Percentiles rank a stretch among this genome's conserved stretches.
These are phyloP conservation scores for Ophion ventricosus DNA, from an alignment of 2,888 invertebrate genomes.

Conservation along the genomic window DNA sequence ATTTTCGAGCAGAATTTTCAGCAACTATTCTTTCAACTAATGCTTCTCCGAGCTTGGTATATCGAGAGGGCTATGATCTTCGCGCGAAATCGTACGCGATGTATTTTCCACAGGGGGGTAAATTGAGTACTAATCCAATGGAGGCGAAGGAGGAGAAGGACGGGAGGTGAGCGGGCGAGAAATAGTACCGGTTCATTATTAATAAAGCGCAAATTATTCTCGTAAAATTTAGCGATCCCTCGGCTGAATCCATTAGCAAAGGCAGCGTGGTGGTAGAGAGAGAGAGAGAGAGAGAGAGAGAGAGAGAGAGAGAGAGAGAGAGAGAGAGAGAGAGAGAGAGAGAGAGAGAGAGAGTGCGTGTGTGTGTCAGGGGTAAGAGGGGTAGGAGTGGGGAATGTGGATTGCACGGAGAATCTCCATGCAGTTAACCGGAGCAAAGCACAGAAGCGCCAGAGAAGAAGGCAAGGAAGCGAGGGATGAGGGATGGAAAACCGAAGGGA, in stretches of 20 bases:
- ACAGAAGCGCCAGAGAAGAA: slow-evolving; percentile 40
- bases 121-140: slow-evolving; percentile 24
- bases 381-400: not conserved
- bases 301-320: not conserved
- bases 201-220: slow-evolving; percentile 59
- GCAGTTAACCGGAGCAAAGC: slow-evolving; percentile 20
- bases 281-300: slow-evolving; percentile 18
- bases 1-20: too few species aligned
- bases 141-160: slow-evolving; percentile 12
- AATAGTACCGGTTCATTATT: slow-evolving; percentile 50
- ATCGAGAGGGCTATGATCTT: not conserved
- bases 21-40: too few species aligned
- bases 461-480: not conserved
- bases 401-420: slow-evolving; percentile 19
- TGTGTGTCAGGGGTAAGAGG: too few species aligned
- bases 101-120: not conserved
- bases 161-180: slow-evolving; percentile 16
- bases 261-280: slow-evolving; percentile 10
- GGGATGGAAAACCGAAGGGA: not conserved
- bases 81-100: not conserved
- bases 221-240: slow-evolving; percentile 51
- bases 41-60: not conserved
- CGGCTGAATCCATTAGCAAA: slow-evolving; percentile 54
- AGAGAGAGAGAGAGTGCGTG: slow-evolving; percentile 22
- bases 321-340: slow-evolving; percentile 5